Evolutionary conservation across 2,888 invertebrate species (phyloP), one percentile per base, ranked within the genome.

Genomic region (Ochropleura leucogaster): DNA sequence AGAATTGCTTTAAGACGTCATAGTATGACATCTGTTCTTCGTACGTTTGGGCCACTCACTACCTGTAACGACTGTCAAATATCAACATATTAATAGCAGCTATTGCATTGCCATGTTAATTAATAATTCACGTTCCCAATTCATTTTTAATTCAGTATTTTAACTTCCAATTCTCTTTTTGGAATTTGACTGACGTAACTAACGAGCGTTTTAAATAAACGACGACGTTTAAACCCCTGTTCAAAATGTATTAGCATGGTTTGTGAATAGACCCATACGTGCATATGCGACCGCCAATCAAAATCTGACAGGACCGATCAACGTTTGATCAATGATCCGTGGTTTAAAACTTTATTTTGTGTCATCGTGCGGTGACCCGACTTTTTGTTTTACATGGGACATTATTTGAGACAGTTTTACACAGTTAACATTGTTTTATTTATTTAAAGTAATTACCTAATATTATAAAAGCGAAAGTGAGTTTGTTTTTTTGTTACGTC

Each of bases 321-420:
- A 82, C 86, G 83, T 85, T 89, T 91, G 91, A 92, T 91, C 92
- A 90, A 90, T 88, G 90, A 90, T 90, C 90, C 89, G 74, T 82
- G 77, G 79, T 81, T 66, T 59, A 68, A 77, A 77, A 49, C 68
- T 77, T 77, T 78, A 86, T 81, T 74, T 77, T 64, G 44, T 73
- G 42, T 40, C 73, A 49, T 18, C 14, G 10, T 63, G 6, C 2
- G 51, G 69, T 72, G 46, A 57, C 77, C 49, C 72, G 6, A 47
- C 10, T 72, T 47, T 64, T 12, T 12, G 10, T 42, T 4, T 30
- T 0, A 14, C 0, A 0, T 9, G 12, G 18, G 49, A 74, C 5
- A 57, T 47, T 67, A 53, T 47, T 14, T n/a, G 8, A 51, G 9
- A 18, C 7, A 40, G 5, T 40, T 3, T 44, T 4, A 49, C 14